Evolutionary conservation across 2,888 invertebrate genomes (phyloP).

Genomic region (Caenorhabditis plicata): DNA sequence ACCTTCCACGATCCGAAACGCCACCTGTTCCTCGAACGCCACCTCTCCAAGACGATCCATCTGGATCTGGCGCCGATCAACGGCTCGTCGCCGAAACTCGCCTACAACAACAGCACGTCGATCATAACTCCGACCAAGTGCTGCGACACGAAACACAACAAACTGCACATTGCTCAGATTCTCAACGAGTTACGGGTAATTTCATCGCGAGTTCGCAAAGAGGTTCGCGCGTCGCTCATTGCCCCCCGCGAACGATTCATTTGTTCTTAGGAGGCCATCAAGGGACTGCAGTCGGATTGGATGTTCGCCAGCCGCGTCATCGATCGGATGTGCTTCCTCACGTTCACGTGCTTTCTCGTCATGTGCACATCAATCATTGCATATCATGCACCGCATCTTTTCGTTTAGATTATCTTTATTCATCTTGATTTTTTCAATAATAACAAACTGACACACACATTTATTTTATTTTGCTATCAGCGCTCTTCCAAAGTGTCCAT

Average conservation of each 20-base stretch:
- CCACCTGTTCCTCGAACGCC: too few relatives aligned
- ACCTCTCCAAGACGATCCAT: constrained; percentile 26
- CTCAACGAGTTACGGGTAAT: constrained; percentile 47
- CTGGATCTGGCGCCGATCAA: too few relatives aligned
- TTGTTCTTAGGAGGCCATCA: constrained; percentile 52
- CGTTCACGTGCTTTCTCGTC: constrained; percentile 57
- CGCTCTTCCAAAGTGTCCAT: constrained; percentile 28
- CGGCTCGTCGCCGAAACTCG: not conserved
- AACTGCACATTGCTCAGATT: constrained; percentile 41
- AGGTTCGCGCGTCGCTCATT: constrained; percentile 29
- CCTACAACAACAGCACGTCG: constrained; percentile 4
- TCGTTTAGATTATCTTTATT: too few relatives aligned
- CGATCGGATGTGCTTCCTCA: constrained; percentile 61
- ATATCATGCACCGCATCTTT: constrained; percentile 60
- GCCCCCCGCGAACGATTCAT: not conserved
- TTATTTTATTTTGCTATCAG: not conserved
- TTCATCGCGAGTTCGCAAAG: constrained; percentile 59
- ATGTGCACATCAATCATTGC: constrained; percentile 55
- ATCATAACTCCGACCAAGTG: constrained; percentile 8
- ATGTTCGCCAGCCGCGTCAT: constrained; percentile 63
- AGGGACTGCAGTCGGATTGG: constrained; percentile 59
- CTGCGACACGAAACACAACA: too few relatives aligned
- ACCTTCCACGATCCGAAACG: too few relatives aligned
- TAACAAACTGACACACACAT: too few relatives aligned
- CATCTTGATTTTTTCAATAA: too few relatives aligned